Evolutionary conservation across 2,113 vertebrate species (phyloP).

Genomic region (Monarcha castaneiventris): DNA sequence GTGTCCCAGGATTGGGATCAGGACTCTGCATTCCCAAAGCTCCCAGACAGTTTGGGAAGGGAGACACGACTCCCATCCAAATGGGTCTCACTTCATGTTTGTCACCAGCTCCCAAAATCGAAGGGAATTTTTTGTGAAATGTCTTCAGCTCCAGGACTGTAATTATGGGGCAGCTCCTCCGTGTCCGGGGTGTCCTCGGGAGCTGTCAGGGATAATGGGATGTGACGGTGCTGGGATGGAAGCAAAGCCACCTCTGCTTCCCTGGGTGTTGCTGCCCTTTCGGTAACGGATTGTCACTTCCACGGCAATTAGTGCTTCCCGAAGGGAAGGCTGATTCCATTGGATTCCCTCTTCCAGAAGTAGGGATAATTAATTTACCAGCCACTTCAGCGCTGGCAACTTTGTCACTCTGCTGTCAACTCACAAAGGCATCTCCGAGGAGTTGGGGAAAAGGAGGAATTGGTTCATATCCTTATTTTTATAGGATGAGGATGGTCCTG

Average conservation of each 20-base stretch:
- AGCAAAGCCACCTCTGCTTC: neutral
- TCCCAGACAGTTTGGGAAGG: neutral
- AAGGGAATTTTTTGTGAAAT: neutral
- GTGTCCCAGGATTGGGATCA: neutral
- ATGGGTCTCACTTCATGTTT: accelerated
- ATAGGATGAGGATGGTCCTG: neutral
- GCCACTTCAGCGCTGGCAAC: neutral
- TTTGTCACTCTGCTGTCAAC: neutral
- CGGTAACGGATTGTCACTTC: neutral
- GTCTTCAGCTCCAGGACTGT: neutral
- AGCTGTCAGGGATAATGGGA: neutral
- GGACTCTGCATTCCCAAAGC: neutral
- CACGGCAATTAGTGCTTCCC: neutral
- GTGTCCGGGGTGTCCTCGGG: accelerated
- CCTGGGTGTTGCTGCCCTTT: neutral
- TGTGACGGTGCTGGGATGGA: neutral
- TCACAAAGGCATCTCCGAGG: neutral
- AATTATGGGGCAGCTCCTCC: neutral
- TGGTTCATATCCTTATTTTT: neutral
- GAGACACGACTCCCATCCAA: neutral
- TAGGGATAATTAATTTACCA: neutral
- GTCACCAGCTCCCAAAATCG: neutral
- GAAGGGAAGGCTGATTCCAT: neutral
- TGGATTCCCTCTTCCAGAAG: neutral
- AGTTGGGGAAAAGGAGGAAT: neutral